phyloP scores from a whole-genome alignment of 92 coral and sea anemone species.

The Bergia puertoricense region DNA sequence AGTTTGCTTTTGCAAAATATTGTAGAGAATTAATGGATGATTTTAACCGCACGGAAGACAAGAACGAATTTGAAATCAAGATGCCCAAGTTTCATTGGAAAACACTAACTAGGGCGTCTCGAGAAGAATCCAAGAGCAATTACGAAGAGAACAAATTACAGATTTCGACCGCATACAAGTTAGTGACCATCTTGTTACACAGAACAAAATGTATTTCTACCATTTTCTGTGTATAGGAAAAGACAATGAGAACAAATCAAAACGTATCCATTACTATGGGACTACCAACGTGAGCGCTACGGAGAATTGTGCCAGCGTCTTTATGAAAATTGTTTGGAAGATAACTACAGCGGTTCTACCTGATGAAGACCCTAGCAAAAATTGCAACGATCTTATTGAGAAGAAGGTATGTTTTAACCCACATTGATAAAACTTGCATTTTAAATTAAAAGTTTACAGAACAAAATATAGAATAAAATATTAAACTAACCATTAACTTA shows the following conservation, averaged over 20 bases:
- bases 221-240: slow-evolving; percentile 40
- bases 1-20: too few species aligned
- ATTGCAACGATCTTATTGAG: slow-evolving; percentile 23
- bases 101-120: slow-evolving; percentile 8
- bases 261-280: slow-evolving; percentile 31
- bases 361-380: slow-evolving; percentile 16
- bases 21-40: too few species aligned
- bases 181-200: slow-evolving; percentile 23
- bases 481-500: too few species aligned
- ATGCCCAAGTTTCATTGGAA: slow-evolving; percentile 23
- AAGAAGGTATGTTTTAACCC: slow-evolving; percentile 18
- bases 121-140: slow-evolving; percentile 3
- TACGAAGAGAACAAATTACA: slow-evolving; percentile 31
- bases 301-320: not conserved
- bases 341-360: slow-evolving; percentile 25
- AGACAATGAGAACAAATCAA: not conserved
- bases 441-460: too few species aligned
- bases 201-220: slow-evolving; percentile 30
- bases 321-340: slow-evolving; percentile 10
- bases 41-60: too few species aligned
- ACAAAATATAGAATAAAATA: too few species aligned
- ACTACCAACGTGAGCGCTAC: not conserved
- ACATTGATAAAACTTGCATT: not conserved
- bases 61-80: too few species aligned
- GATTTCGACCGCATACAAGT: not conserved